Base-by-base conservation (phyloP, 2,888 invertebrate genomes). In the Orchestes rusci region DNA sequence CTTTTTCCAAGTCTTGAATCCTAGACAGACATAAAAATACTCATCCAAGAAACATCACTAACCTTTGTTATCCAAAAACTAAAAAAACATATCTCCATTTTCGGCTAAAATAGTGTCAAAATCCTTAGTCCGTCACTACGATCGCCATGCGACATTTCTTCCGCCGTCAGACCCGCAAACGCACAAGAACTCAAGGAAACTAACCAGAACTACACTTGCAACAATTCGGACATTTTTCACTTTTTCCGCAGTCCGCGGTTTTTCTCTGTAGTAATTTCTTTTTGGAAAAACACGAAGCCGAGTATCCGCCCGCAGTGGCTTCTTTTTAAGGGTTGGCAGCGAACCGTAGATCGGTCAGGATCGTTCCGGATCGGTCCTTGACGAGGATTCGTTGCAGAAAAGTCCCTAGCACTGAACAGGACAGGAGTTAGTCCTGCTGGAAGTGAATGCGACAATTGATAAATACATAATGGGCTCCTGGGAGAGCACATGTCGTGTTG, bases 81-180 rank as follows among this genome's bases (percentile, higher is more conserved):
- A 50, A 45, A 35, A 43, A 35, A 43, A 45, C 49, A 50, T 50
- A 42, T 50, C 45, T 42, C 49, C 49, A 50, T 50, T 50, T 45
- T 50, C 43, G 43, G n/a, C 45, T 50, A 50, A 39, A 50, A 41
- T 45, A 45, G 37, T 45, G 16, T 43, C 29, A 39, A 45, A 45
- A 50, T 45, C 45, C 49, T 32, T 27, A 36, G 43, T 42, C 43
- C 38, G 27, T 43, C 49, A 45, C 49, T 34, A 33, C 35, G 45
- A 40, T 20, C 39, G 38, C 27, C 40, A 28, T 39, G 32, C 5
- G 35, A 39, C 35, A 40, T 39, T 39, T 12, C 35, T 35, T 34
- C 35, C 45, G 45, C 35, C 45, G 40, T 45, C 27, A 38, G 32
- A 18, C 13, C 23, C 18, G 33, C 17, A n/a, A n/a, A n/a, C n/a